Conservation (phyloP, 2,113 vertebrate species). For the Cynocephalus volans region DNA sequence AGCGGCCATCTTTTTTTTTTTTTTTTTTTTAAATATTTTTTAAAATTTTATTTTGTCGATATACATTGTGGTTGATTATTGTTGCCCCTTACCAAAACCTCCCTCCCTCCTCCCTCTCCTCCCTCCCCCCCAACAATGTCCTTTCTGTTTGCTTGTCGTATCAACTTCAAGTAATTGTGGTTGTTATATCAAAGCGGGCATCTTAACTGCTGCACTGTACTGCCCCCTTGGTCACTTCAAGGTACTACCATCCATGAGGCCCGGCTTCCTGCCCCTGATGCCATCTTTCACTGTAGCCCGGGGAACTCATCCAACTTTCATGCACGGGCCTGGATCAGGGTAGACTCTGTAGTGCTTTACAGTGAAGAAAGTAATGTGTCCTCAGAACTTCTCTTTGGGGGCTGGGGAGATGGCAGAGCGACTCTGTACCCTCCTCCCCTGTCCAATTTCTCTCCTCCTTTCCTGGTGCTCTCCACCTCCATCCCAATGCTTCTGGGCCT, state of each 20-base stretch:
- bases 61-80: too few relatives aligned
- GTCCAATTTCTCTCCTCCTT: not conserved
- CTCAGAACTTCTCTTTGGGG: not conserved
- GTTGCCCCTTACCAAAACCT: too few relatives aligned
- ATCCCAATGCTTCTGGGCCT: not conserved
- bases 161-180: too few relatives aligned
- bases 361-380: not conserved
- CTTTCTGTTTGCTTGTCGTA: too few relatives aligned
- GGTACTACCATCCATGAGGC: not conserved
- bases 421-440: not conserved
- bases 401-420: not conserved
- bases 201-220: not conserved
- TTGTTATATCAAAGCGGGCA: too few relatives aligned
- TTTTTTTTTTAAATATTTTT: too few relatives aligned
- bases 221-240: not conserved
- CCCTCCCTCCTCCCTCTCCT: too few relatives aligned
- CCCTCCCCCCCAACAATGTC: too few relatives aligned
- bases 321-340: not conserved
- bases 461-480: not conserved
- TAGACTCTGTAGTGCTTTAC: not conserved
- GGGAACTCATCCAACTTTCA: not conserved
- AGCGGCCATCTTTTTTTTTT: too few relatives aligned
- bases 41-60: too few relatives aligned
- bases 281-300: not conserved
- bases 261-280: not conserved